Percentiles rank a stretch among this genome's conserved stretches.
These are phyloP conservation scores for Protobothrops mucrosquamatus DNA, from an alignment of 2,113 vertebrate genomes.

Conservation along the genomic window DNA sequence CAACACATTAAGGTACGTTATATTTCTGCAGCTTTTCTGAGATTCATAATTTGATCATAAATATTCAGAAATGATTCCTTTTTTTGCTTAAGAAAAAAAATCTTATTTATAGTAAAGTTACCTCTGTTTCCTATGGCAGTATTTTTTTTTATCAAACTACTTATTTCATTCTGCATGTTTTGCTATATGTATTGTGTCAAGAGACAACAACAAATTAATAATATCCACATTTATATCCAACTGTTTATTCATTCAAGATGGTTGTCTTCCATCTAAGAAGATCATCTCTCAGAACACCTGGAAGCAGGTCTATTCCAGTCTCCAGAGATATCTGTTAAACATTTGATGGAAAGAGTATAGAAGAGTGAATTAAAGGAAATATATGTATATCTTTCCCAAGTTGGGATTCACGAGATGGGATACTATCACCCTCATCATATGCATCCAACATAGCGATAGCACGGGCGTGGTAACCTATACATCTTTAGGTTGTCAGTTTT, in stretches of 20 bases:
- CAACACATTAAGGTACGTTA: neutral
- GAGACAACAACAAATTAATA: neutral
- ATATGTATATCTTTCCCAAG: neutral
- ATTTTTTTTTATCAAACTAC: neutral
- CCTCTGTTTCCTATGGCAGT: neutral
- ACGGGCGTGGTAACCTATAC: neutral
- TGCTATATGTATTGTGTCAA: neutral
- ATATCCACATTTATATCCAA: neutral
- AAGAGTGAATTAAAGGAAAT: neutral
- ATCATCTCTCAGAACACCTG: neutral
- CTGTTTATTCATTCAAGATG: neutral
- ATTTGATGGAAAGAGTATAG: neutral
- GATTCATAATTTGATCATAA: neutral
- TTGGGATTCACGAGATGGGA: neutral
- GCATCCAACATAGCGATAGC: neutral
- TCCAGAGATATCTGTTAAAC: neutral
- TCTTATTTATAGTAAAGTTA: neutral
- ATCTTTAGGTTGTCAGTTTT: neutral
- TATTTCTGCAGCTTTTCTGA: neutral
- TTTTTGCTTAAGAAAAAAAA: neutral
- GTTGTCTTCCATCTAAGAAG: neutral
- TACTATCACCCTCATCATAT: neutral
- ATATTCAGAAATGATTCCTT: neutral
- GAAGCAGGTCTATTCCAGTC: neutral
- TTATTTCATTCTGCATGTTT: neutral